Evolutionary conservation across 2,113 vertebrate species (phyloP).

Genomic region (Esox niger): DNA sequence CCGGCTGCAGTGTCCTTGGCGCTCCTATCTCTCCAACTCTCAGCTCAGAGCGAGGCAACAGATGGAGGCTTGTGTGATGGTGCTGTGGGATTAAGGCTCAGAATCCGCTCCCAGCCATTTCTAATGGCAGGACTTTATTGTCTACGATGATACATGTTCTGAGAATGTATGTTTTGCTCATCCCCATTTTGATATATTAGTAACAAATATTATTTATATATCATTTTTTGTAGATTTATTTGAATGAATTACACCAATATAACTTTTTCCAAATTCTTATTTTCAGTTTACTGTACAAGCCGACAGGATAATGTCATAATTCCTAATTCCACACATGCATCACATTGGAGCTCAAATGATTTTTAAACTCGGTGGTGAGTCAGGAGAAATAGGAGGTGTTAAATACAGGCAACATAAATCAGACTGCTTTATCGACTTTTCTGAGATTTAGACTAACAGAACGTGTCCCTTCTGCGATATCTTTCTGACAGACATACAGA

Average conservation of each 20-base stretch:
- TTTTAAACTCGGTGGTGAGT: neutral
- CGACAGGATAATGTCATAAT: neutral
- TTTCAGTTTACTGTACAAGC: neutral
- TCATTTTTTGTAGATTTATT: too few species aligned
- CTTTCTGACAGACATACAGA: neutral
- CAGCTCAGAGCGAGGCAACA: constrained; percentile 72
- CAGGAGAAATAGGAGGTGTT: neutral
- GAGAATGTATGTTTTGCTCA: constrained; percentile 50
- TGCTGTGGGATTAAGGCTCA: constrained; percentile 78
- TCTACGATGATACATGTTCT: constrained; percentile 61
- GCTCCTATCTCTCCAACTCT: constrained; percentile 69
- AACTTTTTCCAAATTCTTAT: neutral
- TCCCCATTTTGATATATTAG: constrained; percentile 5
- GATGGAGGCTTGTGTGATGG: constrained; percentile 79
- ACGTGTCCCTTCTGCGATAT: neutral
- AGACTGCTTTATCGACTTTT: neutral
- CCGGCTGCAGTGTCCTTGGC: constrained; percentile 77
- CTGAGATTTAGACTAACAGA: neutral
- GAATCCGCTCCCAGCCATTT: constrained; percentile 72
- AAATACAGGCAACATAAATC: neutral
- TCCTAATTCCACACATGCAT: neutral
- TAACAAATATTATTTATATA: too few species aligned
- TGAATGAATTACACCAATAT: too few species aligned
- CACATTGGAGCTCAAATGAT: neutral
- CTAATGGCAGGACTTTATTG: constrained; percentile 72